Evolutionary conservation across 2,113 vertebrate genomes (phyloP).

Genomic region (Nothocercus julius): DNA sequence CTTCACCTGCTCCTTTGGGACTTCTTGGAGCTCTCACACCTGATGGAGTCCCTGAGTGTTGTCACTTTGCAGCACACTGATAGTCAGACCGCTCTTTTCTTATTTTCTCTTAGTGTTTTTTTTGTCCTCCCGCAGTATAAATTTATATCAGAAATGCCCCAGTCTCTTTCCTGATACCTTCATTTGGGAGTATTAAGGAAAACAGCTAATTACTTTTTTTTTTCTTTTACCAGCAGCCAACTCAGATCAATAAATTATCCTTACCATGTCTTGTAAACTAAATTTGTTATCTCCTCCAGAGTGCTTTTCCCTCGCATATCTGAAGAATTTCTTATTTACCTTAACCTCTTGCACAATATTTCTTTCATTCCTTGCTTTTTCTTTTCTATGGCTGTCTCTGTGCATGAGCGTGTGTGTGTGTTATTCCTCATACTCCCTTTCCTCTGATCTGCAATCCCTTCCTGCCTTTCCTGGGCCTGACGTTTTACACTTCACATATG

Average conservation of each 20-base stretch:
- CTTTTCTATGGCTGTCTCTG: not conserved
- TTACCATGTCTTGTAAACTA: not conserved
- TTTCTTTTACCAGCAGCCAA: not conserved
- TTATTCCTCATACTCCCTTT: not conserved
- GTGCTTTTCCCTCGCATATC: not conserved
- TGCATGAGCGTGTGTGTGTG: accelerated
- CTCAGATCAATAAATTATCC: conserved; percentile 41
- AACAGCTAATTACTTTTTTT: conserved; percentile 26
- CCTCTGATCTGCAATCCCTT: not conserved
- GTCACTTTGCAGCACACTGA: not conserved
- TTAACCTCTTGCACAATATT: conserved; percentile 5
- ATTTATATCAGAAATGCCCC: not conserved
- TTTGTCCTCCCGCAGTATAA: not conserved
- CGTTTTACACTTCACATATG: not conserved
- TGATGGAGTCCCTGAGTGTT: not conserved
- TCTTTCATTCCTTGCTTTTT: not conserved
- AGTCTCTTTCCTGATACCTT: not conserved
- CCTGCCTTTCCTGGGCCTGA: not conserved
- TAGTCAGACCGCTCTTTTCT: not conserved
- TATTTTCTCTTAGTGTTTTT: not conserved
- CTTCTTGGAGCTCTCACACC: not conserved
- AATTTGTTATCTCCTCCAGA: conserved; percentile 4
- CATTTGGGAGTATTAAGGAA: conserved; percentile 48
- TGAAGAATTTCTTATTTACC: conserved; percentile 32
- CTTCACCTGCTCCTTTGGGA: accelerated